Base-by-base conservation (phyloP, 2,797 vertebrate genomes). In the Rhodeus uyekii region DNA sequence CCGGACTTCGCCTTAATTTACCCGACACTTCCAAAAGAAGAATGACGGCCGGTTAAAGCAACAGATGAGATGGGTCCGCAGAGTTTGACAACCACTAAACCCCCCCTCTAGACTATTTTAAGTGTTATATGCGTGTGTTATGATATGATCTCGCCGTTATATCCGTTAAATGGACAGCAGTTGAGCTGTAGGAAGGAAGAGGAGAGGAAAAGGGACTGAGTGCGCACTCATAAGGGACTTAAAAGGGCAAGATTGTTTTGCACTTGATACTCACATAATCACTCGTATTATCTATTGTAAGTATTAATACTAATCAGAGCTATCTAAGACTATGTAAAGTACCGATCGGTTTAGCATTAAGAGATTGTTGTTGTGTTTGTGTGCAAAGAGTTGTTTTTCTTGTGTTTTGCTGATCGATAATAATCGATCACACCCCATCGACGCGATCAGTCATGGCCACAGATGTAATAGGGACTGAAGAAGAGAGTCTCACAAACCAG, bases 361-460 rank as follows among this genome's bases (percentile, higher is more conserved):
- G 16, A n/a, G n/a, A n/a, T n/a, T n/a, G n/a, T n/a, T n/a, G n/a
- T n/a, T n/a, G n/a, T n/a, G 48, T 22, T 58, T 48, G 48, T 82
- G 29, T 22, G 48, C 27, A 27, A 76, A 67, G 22, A 12, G 16
- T 68, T 68, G 80, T 44, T 65, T 61, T 71, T 9, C 24, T 67
- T 65, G 16, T 22, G 8, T 32, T 24, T 36, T 39, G 22, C 46
- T 68, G 58, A 64, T 81, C 79, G 69, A 73, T 50, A 19, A 32
- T 46, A 46, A 44, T 71, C 39, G 44, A 36, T 24, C 50, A 34
- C 9, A 77, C 5, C 3, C 34, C 76, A 16, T 63, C 18, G 63
- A 5, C 29, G 32, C 27, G 32, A 64, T 81, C 63, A 50, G 69
- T n/a, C 22, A 95, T 95, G 95, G 94, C 93, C 81, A 90, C 94